phyloP scores from a whole-genome alignment of 2,797 vertebrate species.

The Anableps anableps region DNA sequence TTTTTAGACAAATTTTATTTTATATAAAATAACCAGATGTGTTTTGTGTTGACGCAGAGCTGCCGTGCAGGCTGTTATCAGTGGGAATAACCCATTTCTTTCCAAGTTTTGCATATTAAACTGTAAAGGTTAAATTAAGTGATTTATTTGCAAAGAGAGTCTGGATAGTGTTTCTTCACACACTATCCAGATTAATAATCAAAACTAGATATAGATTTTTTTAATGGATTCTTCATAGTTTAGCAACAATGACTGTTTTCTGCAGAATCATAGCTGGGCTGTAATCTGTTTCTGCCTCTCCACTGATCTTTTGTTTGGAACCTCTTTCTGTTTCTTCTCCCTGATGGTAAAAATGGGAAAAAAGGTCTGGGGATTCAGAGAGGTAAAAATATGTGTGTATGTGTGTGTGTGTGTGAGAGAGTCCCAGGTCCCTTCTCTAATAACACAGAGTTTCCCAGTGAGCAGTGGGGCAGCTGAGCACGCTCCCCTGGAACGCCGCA shows the following conservation, averaged over 20 bases:
- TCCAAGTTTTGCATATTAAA: not conserved
- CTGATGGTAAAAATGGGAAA: conserved; percentile 40
- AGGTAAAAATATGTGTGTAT: conserved; percentile 24
- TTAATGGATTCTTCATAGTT: not conserved
- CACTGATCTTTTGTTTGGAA: conserved; percentile 51
- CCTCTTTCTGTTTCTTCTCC: conserved; percentile 56
- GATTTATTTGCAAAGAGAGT: not conserved
- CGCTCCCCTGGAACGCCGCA: conserved; percentile 70
- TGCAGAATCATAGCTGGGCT: not conserved
- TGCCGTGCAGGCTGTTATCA: too few species aligned
- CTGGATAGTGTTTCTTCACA: not conserved
- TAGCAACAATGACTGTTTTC: not conserved
- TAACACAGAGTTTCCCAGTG: conserved; percentile 83
- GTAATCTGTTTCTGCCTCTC: conserved; percentile 1
- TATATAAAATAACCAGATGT: not conserved
- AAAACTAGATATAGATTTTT: not conserved
- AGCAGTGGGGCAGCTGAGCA: conserved; percentile 78
- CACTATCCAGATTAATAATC: not conserved
- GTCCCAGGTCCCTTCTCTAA: conserved; percentile 83
- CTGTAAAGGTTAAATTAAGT: not conserved
- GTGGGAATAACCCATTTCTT: not conserved
- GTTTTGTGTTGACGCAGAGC: not conserved
- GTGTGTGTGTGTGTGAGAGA: conserved; percentile 27
- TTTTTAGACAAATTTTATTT: not conserved
- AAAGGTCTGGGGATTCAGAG: conserved; percentile 72